Conservation (phyloP, 2,888 invertebrate species). For the Dendrolimus pini region DNA sequence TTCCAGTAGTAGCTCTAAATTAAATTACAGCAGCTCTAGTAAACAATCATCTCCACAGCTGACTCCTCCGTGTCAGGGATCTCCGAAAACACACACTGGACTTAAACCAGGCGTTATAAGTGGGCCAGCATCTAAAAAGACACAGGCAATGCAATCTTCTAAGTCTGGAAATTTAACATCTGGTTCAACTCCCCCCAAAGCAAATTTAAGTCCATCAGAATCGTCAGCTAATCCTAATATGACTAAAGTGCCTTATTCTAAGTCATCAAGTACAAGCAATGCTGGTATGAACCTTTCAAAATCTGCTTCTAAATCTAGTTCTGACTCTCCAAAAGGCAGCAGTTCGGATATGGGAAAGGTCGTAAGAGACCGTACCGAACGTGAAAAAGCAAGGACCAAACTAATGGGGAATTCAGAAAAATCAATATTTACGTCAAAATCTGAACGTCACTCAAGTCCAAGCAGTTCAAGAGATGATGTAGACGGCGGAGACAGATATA, state of each 20-base stretch:
- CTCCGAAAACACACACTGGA: slow-evolving; percentile 88
- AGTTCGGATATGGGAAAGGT: slow-evolving; percentile 74
- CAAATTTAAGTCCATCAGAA: slow-evolving; percentile 57
- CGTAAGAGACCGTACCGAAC: slow-evolving; percentile 76
- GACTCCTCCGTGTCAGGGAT: slow-evolving; percentile 77
- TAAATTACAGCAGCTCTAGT: slow-evolving; percentile 59
- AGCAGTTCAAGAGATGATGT: slow-evolving; percentile 79
- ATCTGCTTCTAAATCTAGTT: slow-evolving; percentile 66
- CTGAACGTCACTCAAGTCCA: slow-evolving; percentile 81
- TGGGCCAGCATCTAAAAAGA: slow-evolving; percentile 90
- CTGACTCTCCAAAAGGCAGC: slow-evolving; percentile 78
- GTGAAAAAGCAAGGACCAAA: slow-evolving; percentile 75
- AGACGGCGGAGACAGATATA: slow-evolving; percentile 79
- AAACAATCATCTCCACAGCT: slow-evolving; percentile 67
- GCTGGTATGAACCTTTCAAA: slow-evolving; percentile 66
- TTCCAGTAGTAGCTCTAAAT: slow-evolving; percentile 63
- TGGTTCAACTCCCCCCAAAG: slow-evolving; percentile 63
- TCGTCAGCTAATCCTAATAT: slow-evolving; percentile 40
- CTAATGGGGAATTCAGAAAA: slow-evolving; percentile 79
- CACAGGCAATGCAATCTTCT: slow-evolving; percentile 78
- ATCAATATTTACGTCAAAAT: slow-evolving; percentile 79
- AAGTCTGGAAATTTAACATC: slow-evolving; percentile 52
- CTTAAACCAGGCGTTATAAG: slow-evolving; percentile 90
- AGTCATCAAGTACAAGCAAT: slow-evolving; percentile 55
- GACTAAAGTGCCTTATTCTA: slow-evolving; percentile 69